Evolutionary conservation across 30 jellyfish, hydroid and myxozoan genomes (phyloP).

Genomic region (Calvadosia cruxmelitensis): DNA sequence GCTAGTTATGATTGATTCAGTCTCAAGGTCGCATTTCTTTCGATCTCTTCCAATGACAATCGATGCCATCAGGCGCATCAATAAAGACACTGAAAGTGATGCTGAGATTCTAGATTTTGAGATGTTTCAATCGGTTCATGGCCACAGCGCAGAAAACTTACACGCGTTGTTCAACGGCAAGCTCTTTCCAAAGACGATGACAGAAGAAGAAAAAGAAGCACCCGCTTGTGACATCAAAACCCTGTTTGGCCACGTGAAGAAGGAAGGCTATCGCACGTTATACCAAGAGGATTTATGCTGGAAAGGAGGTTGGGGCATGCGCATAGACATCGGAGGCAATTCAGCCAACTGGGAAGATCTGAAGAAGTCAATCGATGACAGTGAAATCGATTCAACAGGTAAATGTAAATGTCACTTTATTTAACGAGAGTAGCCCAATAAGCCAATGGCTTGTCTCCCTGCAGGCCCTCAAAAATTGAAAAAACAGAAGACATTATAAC

Average conservation of each 20-base stretch:
- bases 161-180: slow-evolving; percentile 75
- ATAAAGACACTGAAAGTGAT: slow-evolving; percentile 3
- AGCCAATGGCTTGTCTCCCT: too few species aligned
- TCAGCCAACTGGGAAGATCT: slow-evolving; percentile 39
- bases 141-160: slow-evolving; percentile 89
- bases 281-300: slow-evolving; percentile 87
- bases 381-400: slow-evolving; percentile 27
- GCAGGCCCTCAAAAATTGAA: too few species aligned
- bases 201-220: slow-evolving; percentile 40
- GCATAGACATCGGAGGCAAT: slow-evolving; percentile 69
- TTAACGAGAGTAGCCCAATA: too few species aligned
- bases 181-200: slow-evolving; percentile 39
- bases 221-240: slow-evolving; percentile 23
- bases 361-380: slow-evolving; percentile 5
- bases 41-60: slow-evolving; percentile 60
- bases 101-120: slow-evolving; percentile 72
- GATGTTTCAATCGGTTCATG: slow-evolving; percentile 75
- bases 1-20: slow-evolving; percentile 74
- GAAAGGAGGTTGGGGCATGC: slow-evolving; percentile 73
- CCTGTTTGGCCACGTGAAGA: slow-evolving; percentile 18
- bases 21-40: slow-evolving; percentile 76
- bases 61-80: slow-evolving; percentile 28
- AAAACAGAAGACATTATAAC: too few species aligned
- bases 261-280: slow-evolving; percentile 46
- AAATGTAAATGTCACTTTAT: too few species aligned